These are phyloP conservation scores for Ophraella communa DNA, from an alignment of 2,888 invertebrate species.

Conservation along the genomic window DNA sequence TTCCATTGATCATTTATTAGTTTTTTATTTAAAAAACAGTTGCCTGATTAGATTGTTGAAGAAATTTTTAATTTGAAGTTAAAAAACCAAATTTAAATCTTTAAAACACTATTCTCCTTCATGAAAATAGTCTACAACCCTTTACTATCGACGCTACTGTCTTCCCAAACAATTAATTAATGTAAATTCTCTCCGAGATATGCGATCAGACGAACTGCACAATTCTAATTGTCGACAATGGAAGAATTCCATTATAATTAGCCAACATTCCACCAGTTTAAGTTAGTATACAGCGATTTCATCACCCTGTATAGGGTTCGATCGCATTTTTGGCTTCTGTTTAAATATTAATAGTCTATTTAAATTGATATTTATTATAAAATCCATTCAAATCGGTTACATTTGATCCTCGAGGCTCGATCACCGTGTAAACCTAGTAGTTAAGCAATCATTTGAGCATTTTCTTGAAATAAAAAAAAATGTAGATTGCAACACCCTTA, in stretches of 20 bases:
- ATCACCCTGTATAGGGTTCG: no score
- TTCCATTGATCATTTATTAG: no score
- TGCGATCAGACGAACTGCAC: conserved; percentile 51
- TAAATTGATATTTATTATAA: conserved; percentile 9
- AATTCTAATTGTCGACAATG: conserved; percentile 53
- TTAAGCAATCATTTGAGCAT: conserved; percentile 52
- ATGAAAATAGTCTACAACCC: no score
- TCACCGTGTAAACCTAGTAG: conserved; percentile 51
- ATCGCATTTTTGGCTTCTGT: conserved; percentile 2
- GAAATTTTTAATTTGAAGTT: no score
- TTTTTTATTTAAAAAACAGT: no score
- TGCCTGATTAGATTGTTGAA: no score
- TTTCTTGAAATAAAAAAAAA: conserved; percentile 49
- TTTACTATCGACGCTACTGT: conserved; percentile 27
- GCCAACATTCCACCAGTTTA: conserved; percentile 9
- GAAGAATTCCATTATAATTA: conserved; percentile 40
- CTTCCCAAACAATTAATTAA: conserved; percentile 55
- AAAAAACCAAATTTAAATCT: no score
- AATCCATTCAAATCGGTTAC: conserved; percentile 17
- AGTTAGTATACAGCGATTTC: neutral
- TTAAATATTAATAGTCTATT: neutral
- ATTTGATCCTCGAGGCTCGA: conserved; percentile 21
- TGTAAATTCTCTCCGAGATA: conserved; percentile 55
- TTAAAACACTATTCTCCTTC: no score
- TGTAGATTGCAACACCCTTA: conserved; percentile 44